A percentile compares a stretch with the other conserved stretches of the same genome.
These are phyloP conservation scores for Ectropis crepuscularia DNA, from an alignment of 2,888 invertebrate genomes.

Conservation along the genomic window DNA sequence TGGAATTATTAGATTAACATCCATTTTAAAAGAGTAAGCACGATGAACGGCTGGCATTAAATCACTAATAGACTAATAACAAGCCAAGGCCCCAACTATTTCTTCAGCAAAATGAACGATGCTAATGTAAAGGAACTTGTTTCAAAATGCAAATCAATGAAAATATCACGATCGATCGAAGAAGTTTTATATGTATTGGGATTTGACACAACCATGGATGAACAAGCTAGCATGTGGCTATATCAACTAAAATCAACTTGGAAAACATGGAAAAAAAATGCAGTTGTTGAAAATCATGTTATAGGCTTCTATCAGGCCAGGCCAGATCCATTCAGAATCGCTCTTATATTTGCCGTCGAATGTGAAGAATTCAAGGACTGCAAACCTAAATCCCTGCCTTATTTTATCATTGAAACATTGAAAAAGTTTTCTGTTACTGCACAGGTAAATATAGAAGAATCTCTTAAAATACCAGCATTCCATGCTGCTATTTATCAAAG, in stretches of 20 bases:
- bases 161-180: constrained; percentile 78
- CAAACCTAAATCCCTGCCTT: constrained; percentile 86
- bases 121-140: constrained; percentile 64
- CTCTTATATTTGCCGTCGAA: constrained; percentile 85
- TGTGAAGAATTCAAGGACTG: constrained; percentile 86
- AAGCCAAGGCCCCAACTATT: too few species aligned
- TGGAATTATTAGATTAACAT: too few species aligned
- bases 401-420: constrained; percentile 86
- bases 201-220: constrained; percentile 74
- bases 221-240: constrained; percentile 67
- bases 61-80: too few species aligned
- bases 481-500: constrained; percentile 88
- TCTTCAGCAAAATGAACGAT: constrained; percentile 39
- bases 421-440: constrained; percentile 75
- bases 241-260: constrained; percentile 72
- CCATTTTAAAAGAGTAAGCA: too few species aligned
- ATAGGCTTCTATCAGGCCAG: constrained; percentile 76
- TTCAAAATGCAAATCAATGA: constrained; percentile 70
- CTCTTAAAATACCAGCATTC: constrained; percentile 89
- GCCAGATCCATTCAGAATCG: constrained; percentile 85
- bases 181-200: constrained; percentile 68
- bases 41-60: too few species aligned
- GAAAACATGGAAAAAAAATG: constrained; percentile 84
- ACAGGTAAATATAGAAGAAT: constrained; percentile 70
- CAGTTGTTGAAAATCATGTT: constrained; percentile 77